A percentile compares a stretch with the other conserved stretches of the same genome.
Evolutionary conservation across 2,888 invertebrate species (phyloP).

Genomic region (Agrotis exclamationis): DNA sequence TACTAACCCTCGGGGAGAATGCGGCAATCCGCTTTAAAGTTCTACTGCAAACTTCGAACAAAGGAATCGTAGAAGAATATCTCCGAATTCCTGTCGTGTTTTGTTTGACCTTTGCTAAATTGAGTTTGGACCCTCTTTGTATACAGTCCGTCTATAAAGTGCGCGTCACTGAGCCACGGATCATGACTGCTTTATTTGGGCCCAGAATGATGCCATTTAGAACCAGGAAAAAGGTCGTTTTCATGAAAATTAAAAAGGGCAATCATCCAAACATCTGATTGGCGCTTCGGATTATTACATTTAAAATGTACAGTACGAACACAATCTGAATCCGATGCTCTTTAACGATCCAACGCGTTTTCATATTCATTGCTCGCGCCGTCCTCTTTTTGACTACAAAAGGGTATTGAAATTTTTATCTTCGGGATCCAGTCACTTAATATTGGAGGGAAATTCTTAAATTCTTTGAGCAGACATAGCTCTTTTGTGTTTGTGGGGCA

Average conservation of each 20-base stretch:
- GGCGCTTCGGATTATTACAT: constrained; percentile 58
- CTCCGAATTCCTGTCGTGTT: constrained; percentile 33
- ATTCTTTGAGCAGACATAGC: constrained; percentile 32
- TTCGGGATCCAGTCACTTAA: constrained; percentile 62
- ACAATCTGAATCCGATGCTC: constrained; percentile 72
- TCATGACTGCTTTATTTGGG: constrained; percentile 53
- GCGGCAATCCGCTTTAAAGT: constrained; percentile 34
- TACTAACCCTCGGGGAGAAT: constrained; percentile 19
- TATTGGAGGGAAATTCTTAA: constrained; percentile 54
- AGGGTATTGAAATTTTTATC: constrained; percentile 73
- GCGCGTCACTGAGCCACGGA: constrained; percentile 34
- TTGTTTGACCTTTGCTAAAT: constrained; percentile 51
- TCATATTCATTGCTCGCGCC: constrained; percentile 75
- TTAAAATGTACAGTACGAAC: constrained; percentile 71
- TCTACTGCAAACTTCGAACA: constrained; percentile 22
- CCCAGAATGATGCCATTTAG: constrained; percentile 22
- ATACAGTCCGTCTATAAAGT: constrained; percentile 36
- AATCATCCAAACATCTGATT: constrained; percentile 37
- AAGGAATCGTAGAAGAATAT: constrained; percentile 33
- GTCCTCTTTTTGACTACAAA: constrained; percentile 60
- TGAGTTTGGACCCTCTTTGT: constrained; percentile 29
- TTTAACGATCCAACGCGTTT: constrained; percentile 74
- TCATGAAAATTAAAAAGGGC: constrained; percentile 35
- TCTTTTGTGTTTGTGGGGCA: constrained; percentile 24
- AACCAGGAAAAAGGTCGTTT: constrained; percentile 10